Percentiles rank a stretch among this genome's conserved stretches.
Conservation (phyloP, 2,888 invertebrate species). For the Acanthosepion lycidas region DNA sequence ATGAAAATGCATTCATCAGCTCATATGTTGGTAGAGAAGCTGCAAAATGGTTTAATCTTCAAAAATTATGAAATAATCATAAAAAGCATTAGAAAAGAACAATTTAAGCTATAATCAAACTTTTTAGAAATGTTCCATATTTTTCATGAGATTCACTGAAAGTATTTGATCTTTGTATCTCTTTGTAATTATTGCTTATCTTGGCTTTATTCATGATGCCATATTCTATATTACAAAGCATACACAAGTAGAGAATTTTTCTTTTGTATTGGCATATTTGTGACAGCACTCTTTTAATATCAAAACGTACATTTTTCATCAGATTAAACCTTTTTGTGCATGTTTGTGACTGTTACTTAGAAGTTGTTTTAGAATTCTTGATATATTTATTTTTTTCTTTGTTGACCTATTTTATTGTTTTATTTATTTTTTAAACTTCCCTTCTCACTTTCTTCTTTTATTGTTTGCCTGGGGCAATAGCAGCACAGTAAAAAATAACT, state of each 20-base stretch:
- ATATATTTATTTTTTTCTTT: too few species aligned
- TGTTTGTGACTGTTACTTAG: too few species aligned
- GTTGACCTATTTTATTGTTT: too few species aligned
- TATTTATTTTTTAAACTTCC: too few species aligned
- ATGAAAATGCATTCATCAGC: neutral
- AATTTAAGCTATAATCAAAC: neutral
- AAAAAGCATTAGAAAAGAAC: neutral
- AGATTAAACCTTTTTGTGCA: too few species aligned
- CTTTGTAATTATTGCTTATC: neutral
- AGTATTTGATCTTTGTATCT: neutral
- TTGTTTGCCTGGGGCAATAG: too few species aligned
- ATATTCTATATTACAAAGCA: neutral
- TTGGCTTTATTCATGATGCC: neutral
- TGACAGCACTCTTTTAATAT: neutral
- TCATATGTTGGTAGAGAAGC: neutral
- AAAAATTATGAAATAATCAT: neutral
- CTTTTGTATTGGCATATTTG: neutral
- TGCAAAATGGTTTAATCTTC: neutral
- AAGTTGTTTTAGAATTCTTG: too few species aligned
- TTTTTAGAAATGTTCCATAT: too few species aligned
- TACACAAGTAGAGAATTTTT: neutral
- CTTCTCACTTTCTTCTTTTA: too few species aligned
- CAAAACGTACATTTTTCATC: too few species aligned
- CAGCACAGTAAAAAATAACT: too few species aligned
- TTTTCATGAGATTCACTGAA: neutral